These are phyloP conservation scores for Pempheris klunzingeri DNA, from an alignment of 2,797 vertebrate species.

Conservation along the genomic window DNA sequence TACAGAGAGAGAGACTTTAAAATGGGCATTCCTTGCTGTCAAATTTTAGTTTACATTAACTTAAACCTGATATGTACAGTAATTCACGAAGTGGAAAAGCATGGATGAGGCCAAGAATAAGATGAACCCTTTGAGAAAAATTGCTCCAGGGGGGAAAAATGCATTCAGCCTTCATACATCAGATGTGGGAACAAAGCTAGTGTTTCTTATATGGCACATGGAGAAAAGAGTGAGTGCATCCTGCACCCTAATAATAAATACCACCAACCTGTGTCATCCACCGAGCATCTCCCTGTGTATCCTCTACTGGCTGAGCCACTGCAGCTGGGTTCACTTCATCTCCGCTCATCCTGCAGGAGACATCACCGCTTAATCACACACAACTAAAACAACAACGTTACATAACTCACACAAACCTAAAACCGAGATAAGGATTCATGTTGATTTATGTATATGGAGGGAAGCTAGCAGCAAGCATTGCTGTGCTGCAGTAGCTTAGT, in stretches of 20 bases:
- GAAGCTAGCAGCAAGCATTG: conserved; percentile 26
- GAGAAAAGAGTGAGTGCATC: neutral
- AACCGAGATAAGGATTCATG: neutral
- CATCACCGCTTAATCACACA: neutral
- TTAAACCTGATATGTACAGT: neutral
- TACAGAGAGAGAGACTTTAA: neutral
- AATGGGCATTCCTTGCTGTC: neutral
- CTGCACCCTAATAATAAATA: neutral
- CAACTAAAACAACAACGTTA: neutral
- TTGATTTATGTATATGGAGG: neutral
- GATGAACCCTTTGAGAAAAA: neutral
- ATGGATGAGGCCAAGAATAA: neutral
- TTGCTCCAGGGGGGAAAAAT: neutral
- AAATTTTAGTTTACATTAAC: neutral
- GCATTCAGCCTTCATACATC: neutral
- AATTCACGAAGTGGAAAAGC: neutral
- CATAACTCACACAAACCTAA: neutral
- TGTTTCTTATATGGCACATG: neutral
- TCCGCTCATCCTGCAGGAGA: conserved; percentile 89
- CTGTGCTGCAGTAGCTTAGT: conserved; percentile 35
- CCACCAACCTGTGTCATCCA: conserved; percentile 95
- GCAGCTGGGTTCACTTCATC: conserved; percentile 92
- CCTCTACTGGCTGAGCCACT: conserved; percentile 88
- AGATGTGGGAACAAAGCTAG: neutral
- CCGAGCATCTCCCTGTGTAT: conserved; percentile 92